phyloP scores from a whole-genome alignment of 2,797 vertebrate genomes.

The Thunnus albacares region DNA sequence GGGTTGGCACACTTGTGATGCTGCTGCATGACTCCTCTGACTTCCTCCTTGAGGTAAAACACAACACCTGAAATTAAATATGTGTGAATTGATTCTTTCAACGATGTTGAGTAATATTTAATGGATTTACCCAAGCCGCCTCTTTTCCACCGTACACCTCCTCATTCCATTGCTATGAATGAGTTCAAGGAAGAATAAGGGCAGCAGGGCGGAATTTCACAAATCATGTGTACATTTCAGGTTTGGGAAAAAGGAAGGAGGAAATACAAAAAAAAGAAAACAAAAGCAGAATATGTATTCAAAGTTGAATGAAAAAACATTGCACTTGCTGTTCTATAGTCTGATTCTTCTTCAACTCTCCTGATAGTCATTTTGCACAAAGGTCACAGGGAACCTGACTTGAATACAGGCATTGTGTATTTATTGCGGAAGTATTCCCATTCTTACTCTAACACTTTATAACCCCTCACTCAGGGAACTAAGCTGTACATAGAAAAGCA shows the following conservation, averaged over 20 bases:
- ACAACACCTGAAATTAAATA: not conserved
- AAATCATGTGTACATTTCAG: not conserved
- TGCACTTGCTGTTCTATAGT: not conserved
- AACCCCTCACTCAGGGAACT: not conserved
- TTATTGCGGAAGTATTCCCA: not conserved
- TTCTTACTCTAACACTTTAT: not conserved
- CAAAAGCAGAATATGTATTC: not conserved
- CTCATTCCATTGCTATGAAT: not conserved
- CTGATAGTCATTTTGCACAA: constrained; percentile 7
- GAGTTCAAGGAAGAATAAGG: not conserved
- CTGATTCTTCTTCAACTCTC: constrained; percentile 6
- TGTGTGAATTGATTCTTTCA: not conserved
- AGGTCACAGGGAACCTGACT: constrained; percentile 18
- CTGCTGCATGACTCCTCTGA: constrained; percentile 90
- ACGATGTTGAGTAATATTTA: not conserved
- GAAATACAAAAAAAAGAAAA: not conserved
- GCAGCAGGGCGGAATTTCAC: not conserved
- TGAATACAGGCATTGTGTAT: constrained; percentile 45
- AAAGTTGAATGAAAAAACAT: not conserved
- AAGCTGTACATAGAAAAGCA: constrained; percentile 16
- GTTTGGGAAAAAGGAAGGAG: not conserved
- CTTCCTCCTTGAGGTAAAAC: constrained; percentile 90
- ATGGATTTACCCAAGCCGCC: not conserved
- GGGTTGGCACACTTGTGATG: constrained; percentile 90
- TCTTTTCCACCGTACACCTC: not conserved